Base-by-base conservation (phyloP, 2,888 invertebrate genomes). In the Dicranocentrus wangi region DNA sequence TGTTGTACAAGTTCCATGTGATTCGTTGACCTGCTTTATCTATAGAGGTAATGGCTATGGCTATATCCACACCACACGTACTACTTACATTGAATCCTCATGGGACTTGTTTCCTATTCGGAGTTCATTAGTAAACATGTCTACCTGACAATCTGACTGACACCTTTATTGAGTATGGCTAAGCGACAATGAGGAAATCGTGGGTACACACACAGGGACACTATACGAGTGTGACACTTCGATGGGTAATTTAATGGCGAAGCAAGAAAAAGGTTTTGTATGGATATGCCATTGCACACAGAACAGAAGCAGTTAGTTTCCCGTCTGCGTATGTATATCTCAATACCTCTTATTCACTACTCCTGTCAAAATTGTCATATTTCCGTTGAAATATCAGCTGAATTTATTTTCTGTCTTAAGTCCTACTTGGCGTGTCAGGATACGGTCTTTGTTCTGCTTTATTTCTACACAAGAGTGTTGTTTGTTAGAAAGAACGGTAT, bases 311-410 rank as follows among this genome's bases (percentile, higher is more conserved):
- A n/a, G 3, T 7, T 17, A n/a, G 47, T n/a, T 47, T n/a, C 47
- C 17, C n/a, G 7, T 17, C 47, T 47, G 47, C 15, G 15, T 47
- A 47, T 47, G 32, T 32, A 32, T 10, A 32, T 32, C 32, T 32
- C 32, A 7, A 32, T 10, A 32, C 10, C 32, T 32, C 32, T 32
- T 32, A n/a, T 19, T 25, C 32, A 19, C 58, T 19, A 42, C 60
- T 72, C 47, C 61, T 72, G 60, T 72, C 72, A 72, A 51, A 72
- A 55, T 42, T 73, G 65, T 65, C 73, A 65, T 42, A 63, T 61
- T 58, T 73, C 55, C 21, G 53, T 65, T 21, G 23, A 27, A 28
- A 72, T 21, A 43, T 39, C 25, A 60, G 15, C 25, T 55, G 23
- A 53, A 27, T 27, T 23, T 13, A 2, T 2, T 27, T 63, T 47